phyloP scores from a whole-genome alignment of 2,797 vertebrate species.

The Enteromius mattozi region DNA sequence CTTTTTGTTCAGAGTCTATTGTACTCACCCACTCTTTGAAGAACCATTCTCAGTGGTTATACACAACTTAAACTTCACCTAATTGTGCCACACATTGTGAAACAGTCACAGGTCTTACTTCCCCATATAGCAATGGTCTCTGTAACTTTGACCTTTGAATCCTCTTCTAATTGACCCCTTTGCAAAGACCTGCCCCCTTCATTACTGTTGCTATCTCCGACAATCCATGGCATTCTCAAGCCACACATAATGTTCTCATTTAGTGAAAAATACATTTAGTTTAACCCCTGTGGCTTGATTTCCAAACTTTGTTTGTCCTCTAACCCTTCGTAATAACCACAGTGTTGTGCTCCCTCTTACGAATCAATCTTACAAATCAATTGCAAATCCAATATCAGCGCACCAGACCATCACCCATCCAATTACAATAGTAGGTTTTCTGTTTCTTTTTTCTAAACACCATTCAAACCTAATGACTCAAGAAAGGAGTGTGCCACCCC shows the following conservation, averaged over 20 bases:
- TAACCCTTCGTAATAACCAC: background rate
- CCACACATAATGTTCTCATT: too few relatives aligned
- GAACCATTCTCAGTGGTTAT: slow-evolving; percentile 5
- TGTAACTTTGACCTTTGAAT: background rate
- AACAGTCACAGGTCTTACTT: background rate
- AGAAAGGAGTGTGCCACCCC: slow-evolving; percentile 57
- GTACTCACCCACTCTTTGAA: slow-evolving; percentile 14
- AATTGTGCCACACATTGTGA: background rate
- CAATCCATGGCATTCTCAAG: too few relatives aligned
- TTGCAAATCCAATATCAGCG: slow-evolving; percentile 38
- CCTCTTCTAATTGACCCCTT: background rate
- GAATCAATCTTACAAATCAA: slow-evolving; percentile 28
- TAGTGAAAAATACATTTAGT: too few relatives aligned
- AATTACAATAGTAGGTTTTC: slow-evolving; percentile 43
- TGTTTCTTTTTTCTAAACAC: slow-evolving; percentile 53
- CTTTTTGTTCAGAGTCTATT: background rate
- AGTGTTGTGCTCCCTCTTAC: slow-evolving; percentile 1
- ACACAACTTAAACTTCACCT: background rate
- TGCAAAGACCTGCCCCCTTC: too few relatives aligned
- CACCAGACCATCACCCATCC: slow-evolving; percentile 36
- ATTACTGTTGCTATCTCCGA: too few relatives aligned
- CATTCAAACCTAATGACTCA: slow-evolving; percentile 59
- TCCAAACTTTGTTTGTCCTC: background rate
- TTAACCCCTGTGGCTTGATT: slow-evolving; percentile 37
- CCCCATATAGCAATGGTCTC: background rate